Conservation (phyloP, 2,888 invertebrate species). For the Andrena chrysosceles region DNA sequence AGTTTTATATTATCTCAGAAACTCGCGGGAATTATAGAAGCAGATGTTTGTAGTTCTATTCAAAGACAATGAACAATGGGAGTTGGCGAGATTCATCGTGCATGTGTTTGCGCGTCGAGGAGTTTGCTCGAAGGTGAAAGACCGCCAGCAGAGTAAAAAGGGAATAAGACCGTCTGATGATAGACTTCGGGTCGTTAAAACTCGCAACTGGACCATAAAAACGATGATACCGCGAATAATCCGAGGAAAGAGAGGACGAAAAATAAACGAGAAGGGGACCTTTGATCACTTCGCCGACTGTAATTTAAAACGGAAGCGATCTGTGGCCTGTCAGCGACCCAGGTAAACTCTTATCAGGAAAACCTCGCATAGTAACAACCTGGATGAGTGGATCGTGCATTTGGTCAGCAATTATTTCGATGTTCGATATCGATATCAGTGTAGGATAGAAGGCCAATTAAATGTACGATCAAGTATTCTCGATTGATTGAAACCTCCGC, state of each 20-base stretch:
- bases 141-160: background rate
- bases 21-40: background rate
- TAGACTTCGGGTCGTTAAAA: constrained; percentile 52
- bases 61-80: background rate
- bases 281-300: constrained; percentile 67
- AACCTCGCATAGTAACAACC: background rate
- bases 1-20: background rate
- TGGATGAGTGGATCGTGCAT: background rate
- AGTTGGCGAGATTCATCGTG: background rate
- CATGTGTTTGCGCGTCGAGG: background rate
- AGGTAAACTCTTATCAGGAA: constrained; percentile 27
- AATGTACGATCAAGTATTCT: no score
- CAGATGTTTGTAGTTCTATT: background rate
- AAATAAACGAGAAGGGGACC: constrained; percentile 50
- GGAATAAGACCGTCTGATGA: background rate
- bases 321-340: constrained; percentile 22
- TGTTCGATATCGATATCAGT: no score
- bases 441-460: no score
- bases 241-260: constrained; percentile 23
- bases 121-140: background rate
- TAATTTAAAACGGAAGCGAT: constrained; percentile 61
- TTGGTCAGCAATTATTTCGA: background rate
- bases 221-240: constrained; percentile 43
- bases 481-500: background rate
- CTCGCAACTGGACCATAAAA: constrained; percentile 62